Conservation (phyloP, 2,113 vertebrate genomes). For the Apodemus sylvaticus region DNA sequence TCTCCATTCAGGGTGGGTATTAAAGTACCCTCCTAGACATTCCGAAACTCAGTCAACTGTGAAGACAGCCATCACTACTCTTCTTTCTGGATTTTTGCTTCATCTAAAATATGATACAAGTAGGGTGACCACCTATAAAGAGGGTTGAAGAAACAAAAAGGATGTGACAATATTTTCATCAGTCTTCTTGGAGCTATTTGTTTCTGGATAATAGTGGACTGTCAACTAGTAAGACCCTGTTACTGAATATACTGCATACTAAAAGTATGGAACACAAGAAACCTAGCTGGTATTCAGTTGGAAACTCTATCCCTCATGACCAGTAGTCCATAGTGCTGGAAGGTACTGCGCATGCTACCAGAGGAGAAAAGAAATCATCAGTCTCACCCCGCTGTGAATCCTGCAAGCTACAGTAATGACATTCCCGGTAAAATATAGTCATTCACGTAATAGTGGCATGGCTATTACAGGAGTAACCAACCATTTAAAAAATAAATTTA, state of each 20-base stretch:
- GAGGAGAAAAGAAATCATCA: neutral
- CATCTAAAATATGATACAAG: neutral
- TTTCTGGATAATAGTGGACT: neutral
- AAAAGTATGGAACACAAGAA: neutral
- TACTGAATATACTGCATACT: neutral
- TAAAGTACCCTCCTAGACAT: neutral
- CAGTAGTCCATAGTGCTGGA: neutral
- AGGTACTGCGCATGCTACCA: neutral
- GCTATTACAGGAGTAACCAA: neutral
- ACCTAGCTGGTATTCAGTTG: neutral
- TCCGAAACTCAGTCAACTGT: neutral
- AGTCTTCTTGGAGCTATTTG: slow-evolving; percentile 22
- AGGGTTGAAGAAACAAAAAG: neutral
- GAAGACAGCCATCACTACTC: neutral
- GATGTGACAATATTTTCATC: neutral
- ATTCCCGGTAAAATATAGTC: no score
- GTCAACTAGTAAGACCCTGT: neutral
- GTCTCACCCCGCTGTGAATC: neutral
- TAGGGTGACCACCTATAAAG: neutral
- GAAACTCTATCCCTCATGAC: neutral
- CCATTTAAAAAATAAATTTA: neutral
- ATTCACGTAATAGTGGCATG: neutral
- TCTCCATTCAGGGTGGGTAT: neutral
- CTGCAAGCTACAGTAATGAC: neutral
- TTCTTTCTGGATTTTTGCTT: neutral